These are phyloP conservation scores for Hippoglossus hippoglossus DNA, from an alignment of 2,797 vertebrate species.

Conservation along the genomic window DNA sequence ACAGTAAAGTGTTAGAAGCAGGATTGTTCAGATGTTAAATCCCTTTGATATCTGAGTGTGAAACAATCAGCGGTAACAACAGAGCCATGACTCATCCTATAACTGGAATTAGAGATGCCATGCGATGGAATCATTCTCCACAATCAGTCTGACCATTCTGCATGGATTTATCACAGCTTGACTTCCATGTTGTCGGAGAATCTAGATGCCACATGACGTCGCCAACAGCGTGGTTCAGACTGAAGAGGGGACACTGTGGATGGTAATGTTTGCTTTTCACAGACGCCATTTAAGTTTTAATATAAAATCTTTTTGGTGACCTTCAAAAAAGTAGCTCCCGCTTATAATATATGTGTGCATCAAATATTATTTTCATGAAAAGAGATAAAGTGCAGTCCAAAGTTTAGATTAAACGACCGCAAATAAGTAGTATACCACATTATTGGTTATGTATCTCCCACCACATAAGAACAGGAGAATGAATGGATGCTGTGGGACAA, in stretches of 20 bases:
- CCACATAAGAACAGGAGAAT: background rate
- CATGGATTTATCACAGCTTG: slow-evolving; percentile 60
- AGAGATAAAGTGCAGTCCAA: background rate
- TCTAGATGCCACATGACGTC: slow-evolving; percentile 33
- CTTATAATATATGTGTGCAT: background rate
- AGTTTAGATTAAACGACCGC: slow-evolving; percentile 4
- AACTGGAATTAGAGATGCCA: slow-evolving; percentile 42
- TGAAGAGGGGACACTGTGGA: slow-evolving; percentile 14
- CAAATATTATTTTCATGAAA: slow-evolving; percentile 14
- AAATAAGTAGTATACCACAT: background rate
- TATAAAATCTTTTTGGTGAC: background rate
- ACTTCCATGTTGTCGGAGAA: slow-evolving; percentile 38
- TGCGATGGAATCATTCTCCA: slow-evolving; percentile 63
- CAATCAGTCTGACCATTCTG: slow-evolving; percentile 40
- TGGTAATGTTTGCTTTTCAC: slow-evolving; percentile 36
- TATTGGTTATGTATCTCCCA: slow-evolving; percentile 11
- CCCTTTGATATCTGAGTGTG: slow-evolving; percentile 52
- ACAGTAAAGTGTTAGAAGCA: too few species aligned
- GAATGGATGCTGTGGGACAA: slow-evolving; percentile 32
- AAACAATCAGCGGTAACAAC: slow-evolving; percentile 62
- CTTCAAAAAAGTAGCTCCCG: background rate
- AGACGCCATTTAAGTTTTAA: slow-evolving; percentile 3
- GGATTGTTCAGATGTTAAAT: slow-evolving; percentile 55
- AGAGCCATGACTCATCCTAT: slow-evolving; percentile 63
- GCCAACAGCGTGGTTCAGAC: slow-evolving; percentile 34